These are phyloP conservation scores for Cotesia vestalis DNA, from an alignment of 1,140 invertebrate species.

Conservation along the genomic window DNA sequence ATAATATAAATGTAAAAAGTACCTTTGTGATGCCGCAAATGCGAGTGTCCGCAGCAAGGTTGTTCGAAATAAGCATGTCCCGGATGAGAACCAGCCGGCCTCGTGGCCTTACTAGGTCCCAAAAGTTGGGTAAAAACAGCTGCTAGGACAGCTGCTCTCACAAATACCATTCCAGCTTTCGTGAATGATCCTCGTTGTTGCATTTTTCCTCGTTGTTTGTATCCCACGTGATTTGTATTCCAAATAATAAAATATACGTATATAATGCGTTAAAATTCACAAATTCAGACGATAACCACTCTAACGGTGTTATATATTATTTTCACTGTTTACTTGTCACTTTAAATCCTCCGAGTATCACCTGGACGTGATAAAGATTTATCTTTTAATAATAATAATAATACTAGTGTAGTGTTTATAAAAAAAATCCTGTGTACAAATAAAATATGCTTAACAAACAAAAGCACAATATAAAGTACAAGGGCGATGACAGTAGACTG, in stretches of 20 bases:
- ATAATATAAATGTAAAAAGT: constrained; percentile 36
- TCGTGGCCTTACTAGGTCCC: constrained; percentile 50
- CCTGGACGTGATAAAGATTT: constrained; percentile 4
- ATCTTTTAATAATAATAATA: too few relatives aligned
- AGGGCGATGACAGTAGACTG: background rate
- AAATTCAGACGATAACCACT: background rate
- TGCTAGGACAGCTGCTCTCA: constrained; percentile 62
- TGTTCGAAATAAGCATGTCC: constrained; percentile 66
- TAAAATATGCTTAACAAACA: background rate
- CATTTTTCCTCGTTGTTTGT: constrained; percentile 41
- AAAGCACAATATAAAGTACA: constrained; percentile 8
- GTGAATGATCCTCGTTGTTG: constrained; percentile 47
- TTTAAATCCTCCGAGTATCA: background rate
- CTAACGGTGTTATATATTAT: background rate
- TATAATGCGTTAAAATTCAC: background rate
- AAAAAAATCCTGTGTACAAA: too few relatives aligned
- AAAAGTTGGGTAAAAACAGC: constrained; percentile 59
- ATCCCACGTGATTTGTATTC: constrained; percentile 21
- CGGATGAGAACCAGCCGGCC: constrained; percentile 60
- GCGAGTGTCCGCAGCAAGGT: constrained; percentile 63
- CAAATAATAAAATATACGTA: background rate
- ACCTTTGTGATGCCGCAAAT: constrained; percentile 65
- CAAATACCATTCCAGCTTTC: constrained; percentile 51
- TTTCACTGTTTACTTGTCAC: constrained; percentile 23
- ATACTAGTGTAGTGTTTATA: too few relatives aligned